Evolutionary conservation across 2,888 invertebrate genomes (phyloP), one percentile per base, ranked within the genome.

Genomic region (Athripsodes cinereus): DNA sequence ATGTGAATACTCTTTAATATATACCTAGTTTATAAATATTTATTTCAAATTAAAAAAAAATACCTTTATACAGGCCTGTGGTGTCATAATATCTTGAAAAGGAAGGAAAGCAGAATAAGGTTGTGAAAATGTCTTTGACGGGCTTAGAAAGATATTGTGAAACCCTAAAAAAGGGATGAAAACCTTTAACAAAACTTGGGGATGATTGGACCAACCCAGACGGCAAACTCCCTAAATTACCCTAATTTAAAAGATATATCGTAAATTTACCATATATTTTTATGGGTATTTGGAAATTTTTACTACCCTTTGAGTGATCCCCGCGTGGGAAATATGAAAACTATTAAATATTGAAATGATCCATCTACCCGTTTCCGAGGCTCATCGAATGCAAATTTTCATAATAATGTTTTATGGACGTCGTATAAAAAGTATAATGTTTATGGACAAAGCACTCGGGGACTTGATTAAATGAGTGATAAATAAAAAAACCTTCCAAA

Each of bases 111-210:
- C 2, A 40, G 13, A 40, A 40, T 40, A 40, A 40, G 40, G 40
- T 40, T 13, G 40, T 40, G 40, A 40, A 26, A 40, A 40, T 40
- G 40, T 40, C 40, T 40, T 40, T 40, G 40, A 40, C n/a, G 40
- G 40, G 40, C 48, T 21, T 13, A 48, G 21, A 20, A 21, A 48
- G 48, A 20, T 48, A 48, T 48, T 13, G 19, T 13, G 48, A 48
- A 48, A 48, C 48, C 48, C 48, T 48, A 21, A 48, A 48, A 48
- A 48, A 40, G 40, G 40, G 40, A 8, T 2, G 40, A 40, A 40
- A 40, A 13, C 5, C 40, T 31, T 40, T 40, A 40, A 40, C 40
- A 13, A 40, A 40, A 40, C 40, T 40, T 40, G 16, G 16, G 16
- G 13, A 40, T 40, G 40, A 40, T 40, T 40, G 40, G 16, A 40